Percentiles rank a stretch among this genome's conserved stretches.
These are phyloP conservation scores for Rhinogobio ventralis DNA, from an alignment of 2,797 vertebrate genomes.

Conservation along the genomic window DNA sequence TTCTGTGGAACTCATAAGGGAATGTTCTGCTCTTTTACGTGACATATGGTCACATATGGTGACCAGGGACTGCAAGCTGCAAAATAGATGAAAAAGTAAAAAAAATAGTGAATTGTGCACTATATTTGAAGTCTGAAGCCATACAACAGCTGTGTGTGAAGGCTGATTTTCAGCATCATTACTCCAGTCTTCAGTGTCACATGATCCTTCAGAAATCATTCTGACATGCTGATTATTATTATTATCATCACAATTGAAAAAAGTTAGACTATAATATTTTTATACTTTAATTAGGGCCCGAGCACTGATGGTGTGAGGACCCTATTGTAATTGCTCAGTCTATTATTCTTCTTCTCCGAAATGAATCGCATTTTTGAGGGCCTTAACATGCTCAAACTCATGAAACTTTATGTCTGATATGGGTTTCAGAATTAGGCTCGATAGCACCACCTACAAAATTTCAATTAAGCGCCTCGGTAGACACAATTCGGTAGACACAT, in stretches of 20 bases:
- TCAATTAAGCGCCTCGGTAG: too few species aligned
- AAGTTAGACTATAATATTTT: background rate
- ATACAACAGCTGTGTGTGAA: background rate
- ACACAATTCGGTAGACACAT: too few species aligned
- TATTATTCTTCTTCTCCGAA: too few species aligned
- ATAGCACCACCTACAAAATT: too few species aligned
- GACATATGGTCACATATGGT: background rate
- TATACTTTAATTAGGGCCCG: too few species aligned
- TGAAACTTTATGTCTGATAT: too few species aligned
- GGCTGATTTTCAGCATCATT: background rate
- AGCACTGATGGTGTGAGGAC: too few species aligned
- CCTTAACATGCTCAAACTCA: too few species aligned
- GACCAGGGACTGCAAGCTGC: background rate
- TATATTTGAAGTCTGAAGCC: conserved; percentile 1
- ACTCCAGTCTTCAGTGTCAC: background rate
- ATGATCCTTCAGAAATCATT: background rate
- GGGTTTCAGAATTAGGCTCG: too few species aligned
- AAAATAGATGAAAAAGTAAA: background rate
- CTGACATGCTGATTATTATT: background rate
- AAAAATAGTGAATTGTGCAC: background rate
- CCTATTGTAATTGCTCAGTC: too few species aligned
- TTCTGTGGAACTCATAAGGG: background rate
- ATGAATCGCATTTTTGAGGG: background rate
- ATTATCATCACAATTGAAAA: background rate
- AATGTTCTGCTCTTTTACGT: conserved; percentile 1